These are phyloP conservation scores for Pygathrix nemaeus DNA, from an alignment of 2,113 vertebrate genomes.

Conservation along the genomic window DNA sequence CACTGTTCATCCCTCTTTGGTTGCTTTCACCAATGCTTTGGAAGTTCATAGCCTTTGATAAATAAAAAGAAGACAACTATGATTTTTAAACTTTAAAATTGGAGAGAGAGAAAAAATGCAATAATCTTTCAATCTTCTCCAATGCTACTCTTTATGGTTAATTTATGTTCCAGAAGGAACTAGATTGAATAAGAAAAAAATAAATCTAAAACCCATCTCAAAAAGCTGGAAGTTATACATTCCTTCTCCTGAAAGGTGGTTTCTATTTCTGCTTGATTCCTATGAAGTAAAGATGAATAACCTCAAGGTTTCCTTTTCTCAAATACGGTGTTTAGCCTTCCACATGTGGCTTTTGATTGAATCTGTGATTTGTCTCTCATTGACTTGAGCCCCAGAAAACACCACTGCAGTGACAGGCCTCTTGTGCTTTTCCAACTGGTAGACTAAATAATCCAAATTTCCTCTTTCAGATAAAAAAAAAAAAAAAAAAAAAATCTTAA, in stretches of 20 bases:
- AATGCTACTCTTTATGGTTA: neutral
- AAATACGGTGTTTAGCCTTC: constrained; percentile 18
- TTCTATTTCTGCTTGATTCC: neutral
- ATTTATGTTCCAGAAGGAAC: constrained; percentile 21
- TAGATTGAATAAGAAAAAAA: neutral
- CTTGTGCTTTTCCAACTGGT: neutral
- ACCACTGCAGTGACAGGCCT: neutral
- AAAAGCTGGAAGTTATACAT: neutral
- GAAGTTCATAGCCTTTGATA: neutral
- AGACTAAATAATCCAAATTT: neutral
- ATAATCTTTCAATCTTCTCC: constrained; percentile 11
- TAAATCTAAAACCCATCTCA: neutral
- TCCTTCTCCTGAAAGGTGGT: neutral
- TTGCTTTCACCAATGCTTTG: neutral
- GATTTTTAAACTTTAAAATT: constrained; percentile 14
- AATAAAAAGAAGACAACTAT: neutral
- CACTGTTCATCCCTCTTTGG: neutral
- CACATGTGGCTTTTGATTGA: neutral
- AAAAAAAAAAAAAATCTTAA: neutral
- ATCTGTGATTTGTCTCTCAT: neutral
- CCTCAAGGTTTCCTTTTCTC: neutral
- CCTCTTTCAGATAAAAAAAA: neutral
- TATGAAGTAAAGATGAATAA: neutral
- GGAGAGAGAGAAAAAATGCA: neutral
- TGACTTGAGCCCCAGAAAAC: neutral